Percentiles rank a stretch among this genome's conserved stretches.
Conservation (phyloP, 2,797 vertebrate genomes). For the Catostomus latipinnis region DNA sequence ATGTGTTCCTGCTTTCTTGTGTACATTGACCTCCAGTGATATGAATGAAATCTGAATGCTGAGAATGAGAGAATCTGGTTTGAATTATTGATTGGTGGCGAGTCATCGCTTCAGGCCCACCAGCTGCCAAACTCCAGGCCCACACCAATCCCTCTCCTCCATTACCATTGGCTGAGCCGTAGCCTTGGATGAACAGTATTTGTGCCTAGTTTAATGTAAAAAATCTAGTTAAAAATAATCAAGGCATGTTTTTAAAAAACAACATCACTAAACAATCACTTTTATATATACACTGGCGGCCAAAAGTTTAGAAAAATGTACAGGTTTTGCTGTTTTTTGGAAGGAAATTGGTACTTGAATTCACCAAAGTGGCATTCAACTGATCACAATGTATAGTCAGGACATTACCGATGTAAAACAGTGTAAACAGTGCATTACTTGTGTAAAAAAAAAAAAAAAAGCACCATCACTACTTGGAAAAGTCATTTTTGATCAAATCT, state of each 20-base stretch:
- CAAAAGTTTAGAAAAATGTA: no score
- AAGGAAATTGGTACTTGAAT: no score
- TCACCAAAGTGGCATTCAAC: no score
- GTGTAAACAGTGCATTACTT: no score
- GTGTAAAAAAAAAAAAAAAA: no score
- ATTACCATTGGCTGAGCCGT: slow-evolving; percentile 42
- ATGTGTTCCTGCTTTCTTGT: slow-evolving; percentile 6
- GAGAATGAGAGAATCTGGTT: slow-evolving; percentile 21
- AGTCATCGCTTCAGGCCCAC: slow-evolving; percentile 48
- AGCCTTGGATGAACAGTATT: slow-evolving; percentile 33
- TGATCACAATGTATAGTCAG: no score
- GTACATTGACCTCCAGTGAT: slow-evolving; percentile 35
- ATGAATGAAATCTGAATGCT: slow-evolving; percentile 28
- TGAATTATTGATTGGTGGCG: slow-evolving; percentile 61
- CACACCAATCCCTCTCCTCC: slow-evolving; percentile 16
- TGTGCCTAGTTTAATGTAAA: slow-evolving; percentile 18
- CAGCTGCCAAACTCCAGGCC: slow-evolving; percentile 50
- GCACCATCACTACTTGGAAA: no score
- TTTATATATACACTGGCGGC: no score
- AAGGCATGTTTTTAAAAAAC: background rate
- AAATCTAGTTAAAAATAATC: slow-evolving; percentile 22
- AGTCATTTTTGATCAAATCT: no score
- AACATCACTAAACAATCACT: no score
- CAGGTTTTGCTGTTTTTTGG: no score
- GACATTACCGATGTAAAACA: no score